Evolutionary conservation across 2,797 vertebrate genomes (phyloP), one percentile per base, ranked within the genome.

Genomic region (Onychomys arenicola): DNA sequence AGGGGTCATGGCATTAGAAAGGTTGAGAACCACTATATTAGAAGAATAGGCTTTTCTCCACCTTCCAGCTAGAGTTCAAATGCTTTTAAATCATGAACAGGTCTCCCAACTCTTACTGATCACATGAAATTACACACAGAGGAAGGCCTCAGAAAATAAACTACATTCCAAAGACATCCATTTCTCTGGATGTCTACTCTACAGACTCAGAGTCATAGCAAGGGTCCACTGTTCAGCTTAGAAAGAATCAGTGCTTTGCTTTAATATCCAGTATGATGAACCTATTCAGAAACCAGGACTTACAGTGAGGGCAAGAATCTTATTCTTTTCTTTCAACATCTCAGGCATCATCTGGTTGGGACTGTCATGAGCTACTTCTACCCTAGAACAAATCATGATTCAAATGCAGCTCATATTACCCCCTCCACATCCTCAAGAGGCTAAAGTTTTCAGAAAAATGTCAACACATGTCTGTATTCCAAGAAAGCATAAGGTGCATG

Each of bases 401-500:
- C 49, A 91, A 75, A 52, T 85, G 4, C 10, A 12, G 40, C 1
- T 59, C 65, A 46, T 88, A 2, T 25, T 81, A 77, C 6, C 16
- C 27, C 25, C 34, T n/a, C 32, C 65, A 73, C 4, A 59, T 43
- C 67, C 37, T n/a, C 49, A 85, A 81, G 34, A 84, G 23, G 76
- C 69, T 76, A 71, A 32, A 27, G 11, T 14, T 93, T 85, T 82
- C 83, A 71, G 78, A 96, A 92, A 86, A 93, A 94, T 34, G 55
- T 81, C 73, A 73, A 84, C 63, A 40, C 1, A 23, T 78, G 46
- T 29, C 10, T 65, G 0, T 46, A 75, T 40, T 34, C 27, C 12
- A 6, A 83, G 49, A 46, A 29, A 49, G 49, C 13, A 9, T 27
- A 85, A 46, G 76, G 10, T 63, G 43, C 4, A 46, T 11, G 29